Percentiles rank a stretch among this genome's conserved stretches.
Conservation (phyloP, 2,888 invertebrate genomes). For the Alloscopus bannaensis region DNA sequence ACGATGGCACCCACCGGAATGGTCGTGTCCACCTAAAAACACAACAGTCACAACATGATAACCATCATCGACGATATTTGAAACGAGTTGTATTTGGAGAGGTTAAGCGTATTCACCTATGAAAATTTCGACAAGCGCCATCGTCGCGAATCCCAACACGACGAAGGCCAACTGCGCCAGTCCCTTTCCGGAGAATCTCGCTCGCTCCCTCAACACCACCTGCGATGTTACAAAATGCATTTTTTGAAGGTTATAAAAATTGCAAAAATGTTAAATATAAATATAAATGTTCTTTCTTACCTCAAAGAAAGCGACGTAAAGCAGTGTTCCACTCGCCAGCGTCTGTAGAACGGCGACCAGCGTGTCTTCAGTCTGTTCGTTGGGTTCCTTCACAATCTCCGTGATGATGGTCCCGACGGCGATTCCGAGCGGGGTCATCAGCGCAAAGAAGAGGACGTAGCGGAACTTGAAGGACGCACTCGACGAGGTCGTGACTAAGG, state of each 20-base stretch:
- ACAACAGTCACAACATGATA: too few relatives aligned
- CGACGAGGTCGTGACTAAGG: conserved; percentile 71
- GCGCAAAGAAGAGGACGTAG: conserved; percentile 72
- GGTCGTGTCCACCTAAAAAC: conserved; percentile 62
- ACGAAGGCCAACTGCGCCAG: conserved; percentile 71
- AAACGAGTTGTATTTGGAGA: neutral
- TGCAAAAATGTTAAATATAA: neutral
- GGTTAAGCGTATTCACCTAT: too few relatives aligned
- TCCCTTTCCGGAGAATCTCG: conserved; percentile 72
- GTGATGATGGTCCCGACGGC: conserved; percentile 72
- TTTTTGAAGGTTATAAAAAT: neutral
- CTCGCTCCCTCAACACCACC: conserved; percentile 71
- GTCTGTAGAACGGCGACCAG: conserved; percentile 72
- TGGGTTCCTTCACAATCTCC: conserved; percentile 66
- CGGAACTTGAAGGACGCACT: conserved; percentile 71
- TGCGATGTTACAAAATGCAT: conserved; percentile 16
- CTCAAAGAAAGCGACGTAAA: conserved; percentile 73
- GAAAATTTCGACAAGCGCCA: conserved; percentile 71
- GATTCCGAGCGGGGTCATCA: conserved; percentile 73
- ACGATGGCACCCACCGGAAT: conserved; percentile 26
- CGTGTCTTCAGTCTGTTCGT: conserved; percentile 64
- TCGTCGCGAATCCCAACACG: conserved; percentile 70
- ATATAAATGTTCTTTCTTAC: conserved; percentile 35
- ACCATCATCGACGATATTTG: too few relatives aligned
- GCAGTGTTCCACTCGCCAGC: conserved; percentile 71